These are phyloP conservation scores for Orthonychiurus folsomi DNA, from an alignment of 2,888 invertebrate species.

Conservation along the genomic window DNA sequence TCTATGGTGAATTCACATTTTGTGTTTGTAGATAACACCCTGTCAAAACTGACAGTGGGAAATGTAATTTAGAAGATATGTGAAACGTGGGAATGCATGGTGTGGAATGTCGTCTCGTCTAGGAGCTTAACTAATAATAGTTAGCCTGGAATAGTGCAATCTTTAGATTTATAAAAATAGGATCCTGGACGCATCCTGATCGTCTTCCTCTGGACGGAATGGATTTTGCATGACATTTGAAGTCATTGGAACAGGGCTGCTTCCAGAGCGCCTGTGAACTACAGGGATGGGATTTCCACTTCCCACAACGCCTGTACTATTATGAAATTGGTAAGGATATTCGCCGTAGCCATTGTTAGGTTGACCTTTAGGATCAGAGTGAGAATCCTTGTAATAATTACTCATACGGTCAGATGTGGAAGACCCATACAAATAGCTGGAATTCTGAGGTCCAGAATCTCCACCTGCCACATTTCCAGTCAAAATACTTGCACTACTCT, in stretches of 20 bases:
- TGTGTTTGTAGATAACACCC: too few species aligned
- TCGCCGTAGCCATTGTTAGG: conserved; percentile 19
- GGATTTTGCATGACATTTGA: conserved; percentile 14
- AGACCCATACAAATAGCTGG: conserved; percentile 33
- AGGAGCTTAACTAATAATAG: too few species aligned
- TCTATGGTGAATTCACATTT: too few species aligned
- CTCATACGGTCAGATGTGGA: conserved; percentile 22
- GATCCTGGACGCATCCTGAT: conserved; percentile 32
- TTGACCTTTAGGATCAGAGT: conserved; percentile 14
- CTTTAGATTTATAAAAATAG: conserved; percentile 34
- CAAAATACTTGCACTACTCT: conserved; percentile 19
- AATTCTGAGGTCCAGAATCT: conserved; percentile 16
- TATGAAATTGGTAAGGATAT: neutral
- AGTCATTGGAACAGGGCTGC: conserved; percentile 40
- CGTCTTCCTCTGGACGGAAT: conserved; percentile 26
- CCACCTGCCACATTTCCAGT: conserved; percentile 9
- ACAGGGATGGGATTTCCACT: conserved; percentile 16
- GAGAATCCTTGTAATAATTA: conserved; percentile 22
- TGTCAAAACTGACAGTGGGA: too few species aligned
- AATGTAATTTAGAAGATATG: too few species aligned
- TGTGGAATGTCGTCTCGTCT: too few species aligned
- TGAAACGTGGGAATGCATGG: too few species aligned
- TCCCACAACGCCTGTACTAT: neutral
- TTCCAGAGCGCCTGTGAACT: conserved; percentile 38
- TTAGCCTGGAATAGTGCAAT: too few species aligned